A percentile compares a stretch with the other conserved stretches of the same genome.
Evolutionary conservation across 2,113 vertebrate species (phyloP).

Genomic region (Orientallactaga bullata): DNA sequence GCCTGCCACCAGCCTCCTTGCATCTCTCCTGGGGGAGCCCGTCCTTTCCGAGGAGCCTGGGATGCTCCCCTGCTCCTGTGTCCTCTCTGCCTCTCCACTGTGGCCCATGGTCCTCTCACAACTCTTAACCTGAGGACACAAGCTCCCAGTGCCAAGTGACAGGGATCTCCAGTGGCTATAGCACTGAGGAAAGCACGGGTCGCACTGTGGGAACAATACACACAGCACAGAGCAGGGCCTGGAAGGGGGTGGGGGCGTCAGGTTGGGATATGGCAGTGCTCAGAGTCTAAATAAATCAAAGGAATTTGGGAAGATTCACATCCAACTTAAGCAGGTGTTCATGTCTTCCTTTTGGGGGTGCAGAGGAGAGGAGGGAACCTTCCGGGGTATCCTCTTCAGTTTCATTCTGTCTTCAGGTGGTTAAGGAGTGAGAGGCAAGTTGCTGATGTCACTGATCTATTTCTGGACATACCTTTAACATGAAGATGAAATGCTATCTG

Average conservation of each 20-base stretch:
- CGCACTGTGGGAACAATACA: not conserved
- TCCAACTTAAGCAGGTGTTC: not conserved
- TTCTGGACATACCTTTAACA: not conserved
- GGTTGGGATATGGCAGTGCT: not conserved
- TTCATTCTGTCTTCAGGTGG: not conserved
- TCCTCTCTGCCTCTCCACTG: not conserved
- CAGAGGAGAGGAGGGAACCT: not conserved
- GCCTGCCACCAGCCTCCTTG: not conserved
- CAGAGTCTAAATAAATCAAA: not conserved
- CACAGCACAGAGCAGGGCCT: accelerated
- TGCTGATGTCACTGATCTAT: not conserved
- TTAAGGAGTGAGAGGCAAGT: not conserved
- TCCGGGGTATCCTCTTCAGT: not conserved
- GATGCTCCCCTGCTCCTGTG: not conserved
- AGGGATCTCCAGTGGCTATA: not conserved
- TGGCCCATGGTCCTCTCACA: too few relatives aligned
- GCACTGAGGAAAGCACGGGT: not conserved
- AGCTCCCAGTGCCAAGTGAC: not conserved
- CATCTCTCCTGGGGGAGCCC: too few relatives aligned
- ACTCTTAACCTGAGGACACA: not conserved
- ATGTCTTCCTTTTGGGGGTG: not conserved
- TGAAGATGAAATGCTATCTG: not conserved
- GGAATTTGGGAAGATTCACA: not conserved
- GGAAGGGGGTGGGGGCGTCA: not conserved
- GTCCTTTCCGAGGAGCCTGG: too few relatives aligned